Conservation (phyloP, 2,797 vertebrate species). For the Poecilia picta region DNA sequence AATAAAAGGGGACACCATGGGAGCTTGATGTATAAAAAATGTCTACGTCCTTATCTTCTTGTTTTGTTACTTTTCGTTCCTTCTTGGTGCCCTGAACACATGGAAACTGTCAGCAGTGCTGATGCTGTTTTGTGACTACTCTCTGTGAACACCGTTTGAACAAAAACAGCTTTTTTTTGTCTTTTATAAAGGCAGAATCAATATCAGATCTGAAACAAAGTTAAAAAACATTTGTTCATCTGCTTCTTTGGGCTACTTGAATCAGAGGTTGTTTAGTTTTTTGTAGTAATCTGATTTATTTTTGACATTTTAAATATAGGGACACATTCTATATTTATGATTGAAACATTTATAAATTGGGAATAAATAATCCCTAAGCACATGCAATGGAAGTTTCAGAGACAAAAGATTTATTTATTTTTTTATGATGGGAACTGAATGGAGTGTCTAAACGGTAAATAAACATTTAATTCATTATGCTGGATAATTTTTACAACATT, state of each 20-base stretch:
- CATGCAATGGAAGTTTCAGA: conserved; percentile 2
- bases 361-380: conserved; percentile 8
- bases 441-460: not conserved
- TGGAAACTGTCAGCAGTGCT: conserved; percentile 9
- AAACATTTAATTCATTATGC: not conserved
- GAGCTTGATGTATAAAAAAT: not conserved
- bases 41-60: not conserved
- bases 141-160: conserved; percentile 13
- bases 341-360: conserved; percentile 13
- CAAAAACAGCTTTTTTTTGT: not conserved
- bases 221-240: conserved; percentile 2
- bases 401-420: not conserved
- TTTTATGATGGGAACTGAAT: not conserved
- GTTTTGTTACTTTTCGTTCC: conserved; percentile 19
- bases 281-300: not conserved
- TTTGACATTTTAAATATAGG: conserved; percentile 12
- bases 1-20: conserved; percentile 1
- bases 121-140: conserved; percentile 10
- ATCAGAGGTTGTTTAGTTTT: not conserved
- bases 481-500: not conserved
- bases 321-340: conserved; percentile 1
- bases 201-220: conserved; percentile 16
- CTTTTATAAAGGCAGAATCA: conserved; percentile 3
- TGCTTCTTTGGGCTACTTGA: not conserved
- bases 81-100: conserved; percentile 15